Evolutionary conservation across 2,888 invertebrate species (phyloP), one percentile per base, ranked within the genome.

Genomic region (Drosophila hamatofila): DNA sequence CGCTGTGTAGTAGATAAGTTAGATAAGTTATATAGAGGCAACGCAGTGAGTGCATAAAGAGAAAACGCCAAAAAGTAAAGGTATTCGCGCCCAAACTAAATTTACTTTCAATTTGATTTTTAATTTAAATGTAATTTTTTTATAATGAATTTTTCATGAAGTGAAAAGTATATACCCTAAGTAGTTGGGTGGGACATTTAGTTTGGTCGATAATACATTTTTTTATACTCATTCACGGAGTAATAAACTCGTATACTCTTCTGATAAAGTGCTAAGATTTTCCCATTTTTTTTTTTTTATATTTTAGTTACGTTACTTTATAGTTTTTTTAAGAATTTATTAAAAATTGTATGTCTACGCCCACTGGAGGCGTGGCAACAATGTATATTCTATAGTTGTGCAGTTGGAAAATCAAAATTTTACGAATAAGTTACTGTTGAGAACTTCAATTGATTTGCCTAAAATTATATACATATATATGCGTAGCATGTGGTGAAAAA

Each of bases 81-180:
- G 91, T 91, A 91, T 91, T 91, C 92, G 69, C 84, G 87, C 75
- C 89, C 92, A 91, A 92, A 90, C 89, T 87, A 91, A 91, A 91
- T 83, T 79, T 44, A 37, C 9, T 18, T 51, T 51, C 21, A 21
- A 21, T n/a, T 27, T 2, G 5, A 46, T 27, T 27, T 27, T 42
- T 6, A 1, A 0, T 37, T 37, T 37, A 1, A 14, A 35, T 23
- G 4, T 33, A 1, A 0, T 8, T 35, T 35, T 30, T 44, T 23
- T 51, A 11, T 41, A 1, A 8, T 14, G 7, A 27, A 7, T 55
- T 30, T 18, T 57, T 25, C 63, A 46, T 39, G 35, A 41, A 39
- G 16, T 18, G 37, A 23, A 14, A 25, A 23, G 35, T 8, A 49
- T n/a, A 4, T 25, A n/a, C 14, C 61, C 16, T 41, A 49, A 37